These are phyloP conservation scores for Trichosurus vulpecula DNA, from an alignment of 2,797 vertebrate species.

Conservation along the genomic window DNA sequence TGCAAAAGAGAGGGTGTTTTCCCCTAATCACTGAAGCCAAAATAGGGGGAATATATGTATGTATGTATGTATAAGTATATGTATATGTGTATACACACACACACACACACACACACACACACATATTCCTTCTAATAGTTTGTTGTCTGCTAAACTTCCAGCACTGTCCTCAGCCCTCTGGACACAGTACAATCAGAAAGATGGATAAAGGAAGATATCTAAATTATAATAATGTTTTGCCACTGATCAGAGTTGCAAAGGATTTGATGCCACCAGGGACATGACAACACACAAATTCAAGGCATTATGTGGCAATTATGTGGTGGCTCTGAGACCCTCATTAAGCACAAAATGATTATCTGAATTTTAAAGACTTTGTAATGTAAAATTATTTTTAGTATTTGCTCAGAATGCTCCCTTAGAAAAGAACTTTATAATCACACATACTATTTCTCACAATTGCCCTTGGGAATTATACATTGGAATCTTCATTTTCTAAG, in stretches of 20 bases:
- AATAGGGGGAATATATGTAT: too few species aligned
- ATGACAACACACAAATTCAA: not conserved
- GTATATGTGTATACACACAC: too few species aligned
- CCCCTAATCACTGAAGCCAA: not conserved
- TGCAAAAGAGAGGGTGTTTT: not conserved
- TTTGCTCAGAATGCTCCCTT: not conserved
- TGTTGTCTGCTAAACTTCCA: not conserved
- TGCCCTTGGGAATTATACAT: not conserved
- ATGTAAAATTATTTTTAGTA: not conserved
- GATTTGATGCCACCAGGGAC: not conserved
- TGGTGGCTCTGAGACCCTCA: not conserved
- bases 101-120: too few species aligned
- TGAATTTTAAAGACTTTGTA: conserved; percentile 1
- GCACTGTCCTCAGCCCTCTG: not conserved
- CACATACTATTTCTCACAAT: not conserved
- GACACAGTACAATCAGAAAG: not conserved
- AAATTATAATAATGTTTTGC: not conserved
- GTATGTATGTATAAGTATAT: too few species aligned
- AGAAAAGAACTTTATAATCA: not conserved
- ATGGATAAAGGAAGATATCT: not conserved
- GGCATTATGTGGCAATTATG: conserved; percentile 2
- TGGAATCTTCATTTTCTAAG: not conserved
- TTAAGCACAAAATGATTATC: not conserved
- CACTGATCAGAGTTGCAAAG: not conserved
- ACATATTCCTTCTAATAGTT: not conserved